Conservation (phyloP, 2,888 invertebrate genomes). For the Eupithecia dodoneata region DNA sequence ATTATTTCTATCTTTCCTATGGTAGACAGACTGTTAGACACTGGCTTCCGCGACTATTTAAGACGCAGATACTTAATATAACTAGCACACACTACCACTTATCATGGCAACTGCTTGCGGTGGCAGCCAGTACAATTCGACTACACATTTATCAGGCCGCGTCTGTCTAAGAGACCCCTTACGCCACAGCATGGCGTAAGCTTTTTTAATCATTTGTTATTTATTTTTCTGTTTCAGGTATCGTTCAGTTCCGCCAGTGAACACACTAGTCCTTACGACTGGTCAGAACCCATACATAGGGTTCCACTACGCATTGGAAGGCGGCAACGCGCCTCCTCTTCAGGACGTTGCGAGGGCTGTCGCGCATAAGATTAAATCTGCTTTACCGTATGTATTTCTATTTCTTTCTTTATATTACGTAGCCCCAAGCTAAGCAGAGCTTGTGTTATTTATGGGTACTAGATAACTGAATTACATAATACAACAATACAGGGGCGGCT, state of each 20-base stretch:
- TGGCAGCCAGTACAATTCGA: background rate
- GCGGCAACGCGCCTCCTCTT: slow-evolving; percentile 89
- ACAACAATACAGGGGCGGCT: too few relatives aligned
- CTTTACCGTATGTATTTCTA: slow-evolving; percentile 87
- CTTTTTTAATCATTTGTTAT: background rate
- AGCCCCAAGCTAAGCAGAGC: too few relatives aligned
- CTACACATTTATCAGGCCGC: background rate
- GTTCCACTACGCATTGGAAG: slow-evolving; percentile 96
- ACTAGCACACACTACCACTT: background rate
- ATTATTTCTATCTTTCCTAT: background rate
- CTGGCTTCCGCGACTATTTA: background rate
- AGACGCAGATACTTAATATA: background rate
- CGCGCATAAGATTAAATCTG: slow-evolving; percentile 93
- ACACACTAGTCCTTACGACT: slow-evolving; percentile 89
- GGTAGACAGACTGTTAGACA: background rate
- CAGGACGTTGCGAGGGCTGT: slow-evolving; percentile 97
- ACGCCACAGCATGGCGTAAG: too few relatives aligned
- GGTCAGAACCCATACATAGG: slow-evolving; percentile 94
- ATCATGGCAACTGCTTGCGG: background rate
- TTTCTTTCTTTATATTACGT: background rate
- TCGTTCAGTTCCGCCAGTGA: slow-evolving; percentile 89
- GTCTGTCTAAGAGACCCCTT: background rate
- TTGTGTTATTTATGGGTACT: too few relatives aligned
- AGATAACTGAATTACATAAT: too few relatives aligned
- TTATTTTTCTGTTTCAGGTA: slow-evolving; percentile 73